Evolutionary conservation across 2,797 vertebrate species (phyloP).

Genomic region (Pseudopleuronectes americanus): DNA sequence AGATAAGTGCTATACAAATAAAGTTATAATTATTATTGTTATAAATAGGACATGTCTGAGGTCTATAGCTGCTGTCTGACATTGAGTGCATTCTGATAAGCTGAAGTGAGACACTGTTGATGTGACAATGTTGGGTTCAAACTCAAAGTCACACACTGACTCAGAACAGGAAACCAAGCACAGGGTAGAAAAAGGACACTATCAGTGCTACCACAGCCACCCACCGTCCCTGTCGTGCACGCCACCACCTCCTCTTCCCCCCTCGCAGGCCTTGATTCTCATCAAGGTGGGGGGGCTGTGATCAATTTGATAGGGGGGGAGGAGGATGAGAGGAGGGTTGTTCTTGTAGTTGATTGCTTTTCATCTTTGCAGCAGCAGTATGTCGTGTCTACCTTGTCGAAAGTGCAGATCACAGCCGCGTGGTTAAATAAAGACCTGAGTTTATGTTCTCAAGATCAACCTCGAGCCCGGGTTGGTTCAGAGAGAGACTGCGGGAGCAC

Average conservation of each 20-base stretch:
- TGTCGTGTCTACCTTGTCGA: conserved; percentile 30
- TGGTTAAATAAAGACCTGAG: conserved; percentile 54
- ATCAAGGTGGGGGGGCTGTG: too few species aligned
- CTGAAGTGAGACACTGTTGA: background rate
- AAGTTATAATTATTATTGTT: too few species aligned
- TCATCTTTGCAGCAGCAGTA: conserved; percentile 22
- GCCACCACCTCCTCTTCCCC: conserved; percentile 4
- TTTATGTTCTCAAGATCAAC: conserved; percentile 58
- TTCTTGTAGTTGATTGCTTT: conserved; percentile 3
- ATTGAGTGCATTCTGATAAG: background rate
- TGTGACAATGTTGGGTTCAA: conserved; percentile 27
- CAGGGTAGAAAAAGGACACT: conserved; percentile 80
- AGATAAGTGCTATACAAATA: too few species aligned
- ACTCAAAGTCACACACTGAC: conserved; percentile 55
- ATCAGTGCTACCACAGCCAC: conserved; percentile 85
- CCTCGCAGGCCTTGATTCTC: conserved; percentile 70
- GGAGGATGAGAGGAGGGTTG: background rate
- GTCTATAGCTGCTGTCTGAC: background rate
- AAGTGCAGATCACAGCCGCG: conserved; percentile 24
- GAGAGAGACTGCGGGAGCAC: conserved; percentile 26
- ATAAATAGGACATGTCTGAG: too few species aligned
- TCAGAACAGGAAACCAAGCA: conserved; percentile 89
- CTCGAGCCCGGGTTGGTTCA: background rate
- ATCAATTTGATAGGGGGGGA: background rate
- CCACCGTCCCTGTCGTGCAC: background rate